Percentiles rank a stretch among this genome's conserved stretches.
Evolutionary conservation across 2,113 vertebrate species (phyloP).

Genomic region (Cavia aperea): DNA sequence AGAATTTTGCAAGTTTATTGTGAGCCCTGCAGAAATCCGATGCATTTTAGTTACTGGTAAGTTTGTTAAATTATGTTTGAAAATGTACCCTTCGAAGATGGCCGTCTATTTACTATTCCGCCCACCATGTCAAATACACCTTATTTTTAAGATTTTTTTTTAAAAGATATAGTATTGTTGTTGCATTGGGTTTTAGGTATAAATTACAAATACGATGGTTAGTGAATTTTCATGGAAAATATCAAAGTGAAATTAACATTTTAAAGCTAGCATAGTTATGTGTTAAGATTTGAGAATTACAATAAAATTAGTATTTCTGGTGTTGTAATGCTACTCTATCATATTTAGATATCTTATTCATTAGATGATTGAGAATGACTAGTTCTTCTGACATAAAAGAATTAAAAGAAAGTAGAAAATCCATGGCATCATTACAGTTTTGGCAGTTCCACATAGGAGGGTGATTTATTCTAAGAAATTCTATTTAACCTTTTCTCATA

Average conservation of each 20-base stretch:
- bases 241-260: constrained; percentile 38
- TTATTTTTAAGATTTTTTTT: constrained; percentile 59
- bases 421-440: constrained; percentile 26
- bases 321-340: constrained; percentile 26
- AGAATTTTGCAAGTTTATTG: constrained; percentile 77
- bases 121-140: constrained; percentile 55
- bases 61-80: constrained; percentile 77
- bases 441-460: constrained; percentile 7
- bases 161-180: constrained; percentile 50
- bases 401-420: constrained; percentile 5
- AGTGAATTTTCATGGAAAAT: constrained; percentile 52
- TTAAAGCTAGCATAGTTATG: constrained; percentile 27
- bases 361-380: constrained; percentile 26
- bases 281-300: constrained; percentile 41
- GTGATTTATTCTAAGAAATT: constrained; percentile 26
- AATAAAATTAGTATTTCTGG: constrained; percentile 40
- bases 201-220: constrained; percentile 47
- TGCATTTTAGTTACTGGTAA: constrained; percentile 77
- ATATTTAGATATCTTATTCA: constrained; percentile 51
- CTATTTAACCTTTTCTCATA: neutral
- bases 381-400: constrained; percentile 35
- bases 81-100: constrained; percentile 72
- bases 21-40: constrained; percentile 70
- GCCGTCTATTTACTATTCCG: constrained; percentile 71
- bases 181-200: constrained; percentile 53